Evolutionary conservation across 2,888 invertebrate genomes (phyloP).

Genomic region (Allolobophora icterica): DNA sequence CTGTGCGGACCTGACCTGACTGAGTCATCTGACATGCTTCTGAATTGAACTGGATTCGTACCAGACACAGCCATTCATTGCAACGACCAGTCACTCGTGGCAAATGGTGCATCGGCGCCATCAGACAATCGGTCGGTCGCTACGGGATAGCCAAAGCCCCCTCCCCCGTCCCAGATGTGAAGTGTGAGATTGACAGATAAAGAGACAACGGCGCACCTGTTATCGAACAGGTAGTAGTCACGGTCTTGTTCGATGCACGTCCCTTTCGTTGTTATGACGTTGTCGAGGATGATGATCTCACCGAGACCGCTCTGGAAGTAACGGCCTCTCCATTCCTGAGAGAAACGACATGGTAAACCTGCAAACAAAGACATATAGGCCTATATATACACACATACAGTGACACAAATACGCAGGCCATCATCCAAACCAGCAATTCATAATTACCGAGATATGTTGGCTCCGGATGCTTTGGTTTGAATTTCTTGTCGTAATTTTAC

Average conservation of each 20-base stretch:
- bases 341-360: conserved; percentile 38
- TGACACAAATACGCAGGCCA: not conserved
- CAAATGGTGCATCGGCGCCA: not conserved
- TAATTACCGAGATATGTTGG: too few relatives aligned
- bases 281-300: conserved; percentile 36
- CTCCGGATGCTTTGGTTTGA: too few relatives aligned
- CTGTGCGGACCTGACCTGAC: not conserved
- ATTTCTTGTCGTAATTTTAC: too few relatives aligned
- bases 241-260: conserved; percentile 40
- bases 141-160: not conserved
- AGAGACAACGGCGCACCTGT: conserved; percentile 38
- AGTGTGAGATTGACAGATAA: not conserved
- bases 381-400: not conserved
- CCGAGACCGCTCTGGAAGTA: conserved; percentile 45
- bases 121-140: not conserved
- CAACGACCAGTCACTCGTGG: not conserved
- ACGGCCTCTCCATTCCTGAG: conserved; percentile 42
- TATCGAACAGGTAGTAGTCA: conserved; percentile 45
- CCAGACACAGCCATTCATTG: not conserved
- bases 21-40: not conserved
- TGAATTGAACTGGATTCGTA: not conserved
- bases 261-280: conserved; percentile 41
- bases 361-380: not conserved
- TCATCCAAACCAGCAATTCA: too few relatives aligned
- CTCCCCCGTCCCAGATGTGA: not conserved